Conservation (phyloP, 2,888 invertebrate genomes). For the Hyposoter didymator region DNA sequence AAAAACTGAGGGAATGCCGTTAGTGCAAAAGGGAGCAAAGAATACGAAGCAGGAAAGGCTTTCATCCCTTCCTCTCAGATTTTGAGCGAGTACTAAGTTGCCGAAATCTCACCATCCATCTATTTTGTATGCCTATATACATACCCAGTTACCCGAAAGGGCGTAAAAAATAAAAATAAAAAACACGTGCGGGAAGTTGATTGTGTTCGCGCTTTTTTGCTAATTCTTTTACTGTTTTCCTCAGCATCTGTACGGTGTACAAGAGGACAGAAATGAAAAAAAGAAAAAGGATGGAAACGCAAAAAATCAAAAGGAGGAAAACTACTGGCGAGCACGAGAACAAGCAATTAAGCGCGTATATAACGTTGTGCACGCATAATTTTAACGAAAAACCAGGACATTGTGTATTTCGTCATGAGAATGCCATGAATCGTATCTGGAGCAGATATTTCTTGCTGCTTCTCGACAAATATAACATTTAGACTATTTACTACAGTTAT, state of each 20-base stretch:
- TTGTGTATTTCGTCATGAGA: not conserved
- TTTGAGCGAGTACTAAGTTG: conserved; percentile 13
- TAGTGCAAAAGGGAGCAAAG: conserved; percentile 59
- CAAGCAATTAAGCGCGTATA: conserved; percentile 14
- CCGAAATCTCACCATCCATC: conserved; percentile 29
- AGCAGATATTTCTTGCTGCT: not conserved
- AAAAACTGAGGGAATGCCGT: conserved; percentile 43
- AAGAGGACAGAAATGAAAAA: not conserved
- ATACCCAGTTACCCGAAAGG: not conserved
- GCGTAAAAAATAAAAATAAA: conserved; percentile 15
- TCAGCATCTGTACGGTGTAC: not conserved
- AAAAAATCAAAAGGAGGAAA: not conserved
- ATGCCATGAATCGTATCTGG: not conserved
- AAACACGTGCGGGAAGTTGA: conserved; percentile 49
- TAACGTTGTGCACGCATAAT: not conserved
- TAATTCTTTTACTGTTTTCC: conserved; percentile 14
- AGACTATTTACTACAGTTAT: not conserved
- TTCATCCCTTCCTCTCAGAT: conserved; percentile 29
- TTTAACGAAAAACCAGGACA: conserved; percentile 1
- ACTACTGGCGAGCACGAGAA: conserved; percentile 14
- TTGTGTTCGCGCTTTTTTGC: conserved; percentile 23
- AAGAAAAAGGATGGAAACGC: conserved; percentile 19
- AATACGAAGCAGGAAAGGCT: conserved; percentile 63
- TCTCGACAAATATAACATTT: not conserved
- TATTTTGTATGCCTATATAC: not conserved